These are phyloP conservation scores for Zaprionus gabonicus DNA, from an alignment of 1,140 invertebrate genomes.

Conservation along the genomic window DNA sequence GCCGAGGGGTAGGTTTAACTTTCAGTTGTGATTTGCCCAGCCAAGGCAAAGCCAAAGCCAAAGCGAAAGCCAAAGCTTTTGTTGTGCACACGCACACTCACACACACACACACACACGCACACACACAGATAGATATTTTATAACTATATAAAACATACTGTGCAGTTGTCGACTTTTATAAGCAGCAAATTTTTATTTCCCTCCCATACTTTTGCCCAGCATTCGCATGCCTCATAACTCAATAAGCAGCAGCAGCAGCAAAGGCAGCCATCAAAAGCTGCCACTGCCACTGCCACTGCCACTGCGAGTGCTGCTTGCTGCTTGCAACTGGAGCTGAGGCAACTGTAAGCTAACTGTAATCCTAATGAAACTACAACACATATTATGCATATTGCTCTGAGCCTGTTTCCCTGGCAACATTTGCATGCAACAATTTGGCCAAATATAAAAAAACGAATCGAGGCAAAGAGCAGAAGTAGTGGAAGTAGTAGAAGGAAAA, in stretches of 20 bases:
- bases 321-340: constrained; percentile 15
- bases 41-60: constrained; percentile 51
- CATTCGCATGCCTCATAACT: constrained; percentile 81
- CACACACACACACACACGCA: constrained; percentile 34
- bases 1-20: constrained; percentile 48
- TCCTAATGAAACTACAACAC: constrained; percentile 83
- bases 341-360: constrained; percentile 78
- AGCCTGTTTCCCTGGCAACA: constrained; percentile 41
- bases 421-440: constrained; percentile 83
- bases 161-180: constrained; percentile 73
- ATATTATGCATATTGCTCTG: constrained; percentile 44
- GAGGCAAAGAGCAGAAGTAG: constrained; percentile 12
- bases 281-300: constrained; percentile 14
- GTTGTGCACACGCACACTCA: constrained; percentile 61
- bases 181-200: constrained; percentile 80
- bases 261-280: constrained; percentile 34
- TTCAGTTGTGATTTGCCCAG: constrained; percentile 67
- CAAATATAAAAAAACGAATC: constrained; percentile 41
- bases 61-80: constrained; percentile 75
- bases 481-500: not conserved
- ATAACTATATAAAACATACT: constrained; percentile 37
- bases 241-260: constrained; percentile 72
- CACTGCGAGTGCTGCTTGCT: too few relatives aligned
- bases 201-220: constrained; percentile 62
- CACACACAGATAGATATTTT: constrained; percentile 43